Evolutionary conservation across 2,888 invertebrate genomes (phyloP), one percentile per base, ranked within the genome.

Genomic region (Rhingia rostrata): DNA sequence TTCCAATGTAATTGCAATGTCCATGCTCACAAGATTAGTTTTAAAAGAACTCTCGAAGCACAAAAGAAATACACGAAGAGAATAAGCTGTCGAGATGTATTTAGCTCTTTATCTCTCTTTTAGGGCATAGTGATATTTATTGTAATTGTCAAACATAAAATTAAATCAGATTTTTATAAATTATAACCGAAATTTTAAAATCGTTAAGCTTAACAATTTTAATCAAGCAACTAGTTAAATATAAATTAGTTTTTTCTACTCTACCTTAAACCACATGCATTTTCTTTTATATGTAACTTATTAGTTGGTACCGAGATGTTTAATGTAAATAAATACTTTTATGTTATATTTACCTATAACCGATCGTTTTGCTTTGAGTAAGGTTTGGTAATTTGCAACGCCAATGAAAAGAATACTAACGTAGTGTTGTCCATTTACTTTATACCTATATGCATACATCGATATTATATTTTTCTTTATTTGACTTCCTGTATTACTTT

Each of bases 1-100:
- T 0, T 95, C 98, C 30, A 96, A 98, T 91, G 90, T 96, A 12
- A 89, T 96, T 60, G 97, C 98, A 0, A 92, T 98, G 75, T 86
- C 96, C 87, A 93, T 97, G 88, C 89, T 95, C 30, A 84, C 93
- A 32, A 92, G 95, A 91, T 92, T 93, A 86, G 92, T 92, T 3
- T 88, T 90, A 86, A 92, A 92, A 64, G 93, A 93, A 88, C 86
- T 92, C 37, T 64, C 86, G 10, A 88, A 49, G n/a, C 22, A 53
- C 37, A 80, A 66, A 54, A 69, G 80, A 41, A 84, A 33, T 61
- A 80, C 70, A 4, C 69, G 84, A 22, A 58, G 84, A 49, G 84
- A 84, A 70, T 84, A 84, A 32, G 9, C 4, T 7, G 43, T 37
- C 10, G 32, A n/a, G 30, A 5, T 9, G 33, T 43, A 14, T 30